Base-by-base conservation (phyloP, 30 jellyfish, hydroid and myxozoan species). In the Pelagia noctiluca region DNA sequence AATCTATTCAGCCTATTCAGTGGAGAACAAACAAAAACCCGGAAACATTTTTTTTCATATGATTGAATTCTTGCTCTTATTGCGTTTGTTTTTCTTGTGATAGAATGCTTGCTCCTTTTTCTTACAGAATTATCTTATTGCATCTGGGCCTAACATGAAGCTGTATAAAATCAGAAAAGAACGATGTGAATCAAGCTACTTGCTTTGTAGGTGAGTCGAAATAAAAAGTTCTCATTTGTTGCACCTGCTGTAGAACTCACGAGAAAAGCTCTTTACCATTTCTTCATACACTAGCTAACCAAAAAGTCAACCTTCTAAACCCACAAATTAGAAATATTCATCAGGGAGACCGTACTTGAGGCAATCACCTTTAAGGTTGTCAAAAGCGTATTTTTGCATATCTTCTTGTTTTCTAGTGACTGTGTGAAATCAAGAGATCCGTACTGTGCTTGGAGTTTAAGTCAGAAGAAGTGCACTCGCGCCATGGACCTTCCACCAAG, bases 181-280 rank as follows among this genome's bases (percentile, higher is more conserved):
- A 69, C 65, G 90, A 80, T 80, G 90, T 35, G 90, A 80, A 65
- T 64, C 90, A 29, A 80, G 71, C 18, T 80, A 65, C 50, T 35
- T 80, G 13, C 71, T 80, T 52, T 80, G 90, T 84, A 80, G 90
- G 90, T 80, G 64, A n/a, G n/a, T n/a, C n/a, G n/a, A n/a, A n/a
- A n/a, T n/a, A n/a, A n/a, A n/a, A n/a, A n/a, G n/a, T n/a, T n/a
- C n/a, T n/a, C n/a, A n/a, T n/a, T n/a, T n/a, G n/a, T n/a, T n/a
- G n/a, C n/a, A n/a, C n/a, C n/a, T n/a, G n/a, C n/a, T n/a, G n/a
- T n/a, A n/a, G n/a, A n/a, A n/a, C n/a, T n/a, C n/a, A n/a, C n/a
- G n/a, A n/a, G n/a, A n/a, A n/a, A n/a, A n/a, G n/a, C n/a, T n/a
- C n/a, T n/a, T n/a, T n/a, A n/a, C n/a, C n/a, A n/a, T n/a, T n/a